Conservation (phyloP, 2,113 vertebrate species). For the Ivindomyrus marchei region DNA sequence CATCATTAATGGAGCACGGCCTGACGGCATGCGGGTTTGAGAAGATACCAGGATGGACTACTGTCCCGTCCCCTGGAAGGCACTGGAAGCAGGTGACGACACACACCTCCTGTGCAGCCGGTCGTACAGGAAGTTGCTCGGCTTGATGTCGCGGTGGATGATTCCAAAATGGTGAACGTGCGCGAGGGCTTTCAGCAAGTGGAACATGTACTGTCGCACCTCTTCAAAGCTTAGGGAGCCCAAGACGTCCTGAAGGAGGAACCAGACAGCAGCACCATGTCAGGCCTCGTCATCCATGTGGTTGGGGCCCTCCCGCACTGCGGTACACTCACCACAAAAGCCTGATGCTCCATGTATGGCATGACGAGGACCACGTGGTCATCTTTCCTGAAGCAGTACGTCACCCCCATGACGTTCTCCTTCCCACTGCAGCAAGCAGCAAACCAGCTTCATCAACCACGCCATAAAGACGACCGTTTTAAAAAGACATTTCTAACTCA, state of each 20-base stretch:
- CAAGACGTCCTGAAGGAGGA: constrained; percentile 76
- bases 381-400: constrained; percentile 89
- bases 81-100: constrained; percentile 46
- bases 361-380: constrained; percentile 95
- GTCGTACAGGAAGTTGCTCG: constrained; percentile 67
- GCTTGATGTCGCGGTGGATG: constrained; percentile 95
- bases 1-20: neutral
- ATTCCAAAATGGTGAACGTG: constrained; percentile 94
- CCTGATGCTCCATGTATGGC: constrained; percentile 91
- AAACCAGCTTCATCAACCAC: neutral
- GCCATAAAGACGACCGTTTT: neutral
- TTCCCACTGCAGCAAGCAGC: constrained; percentile 69
- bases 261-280: neutral
- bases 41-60: constrained; percentile 39
- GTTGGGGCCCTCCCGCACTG: neutral
- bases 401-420: constrained; percentile 94
- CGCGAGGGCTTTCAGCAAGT: constrained; percentile 80
- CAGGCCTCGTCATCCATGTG: constrained; percentile 23
- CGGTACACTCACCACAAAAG: constrained; percentile 73
- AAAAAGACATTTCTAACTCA: neutral
- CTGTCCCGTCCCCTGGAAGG: constrained; percentile 23
- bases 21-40: neutral
- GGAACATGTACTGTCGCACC: constrained; percentile 86
- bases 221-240: constrained; percentile 81
- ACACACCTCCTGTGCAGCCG: constrained; percentile 76